These are phyloP conservation scores for human (Homo sapiens) DNA, from an alignment of 2,113 vertebrate species.

Conservation along the genomic window GRCh38 chr21:16637501-16638000, in stretches of 20 bases:
- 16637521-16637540: not conserved
- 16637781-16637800: not conserved
- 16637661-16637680: not conserved
- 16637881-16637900: not conserved
- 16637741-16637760: not conserved
- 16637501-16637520: not conserved
- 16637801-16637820: not conserved
- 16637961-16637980: not conserved
- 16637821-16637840: not conserved
- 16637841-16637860: not conserved
- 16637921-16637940: not conserved
- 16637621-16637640: not conserved
- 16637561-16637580: not conserved
- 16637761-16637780: not conserved
- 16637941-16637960: not conserved
- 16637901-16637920: constrained; percentile 34
- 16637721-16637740: not conserved
- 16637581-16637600: not conserved
- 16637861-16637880: not conserved
- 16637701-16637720: not conserved
- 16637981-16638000: not conserved
- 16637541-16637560: not conserved
- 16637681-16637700: not conserved
- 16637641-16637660: not conserved
- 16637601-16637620: not conserved